A percentile compares a stretch with the other conserved stretches of the same genome.
These are phyloP conservation scores for Centropus bengalensis DNA, from an alignment of 2,113 vertebrate genomes.

Conservation along the genomic window DNA sequence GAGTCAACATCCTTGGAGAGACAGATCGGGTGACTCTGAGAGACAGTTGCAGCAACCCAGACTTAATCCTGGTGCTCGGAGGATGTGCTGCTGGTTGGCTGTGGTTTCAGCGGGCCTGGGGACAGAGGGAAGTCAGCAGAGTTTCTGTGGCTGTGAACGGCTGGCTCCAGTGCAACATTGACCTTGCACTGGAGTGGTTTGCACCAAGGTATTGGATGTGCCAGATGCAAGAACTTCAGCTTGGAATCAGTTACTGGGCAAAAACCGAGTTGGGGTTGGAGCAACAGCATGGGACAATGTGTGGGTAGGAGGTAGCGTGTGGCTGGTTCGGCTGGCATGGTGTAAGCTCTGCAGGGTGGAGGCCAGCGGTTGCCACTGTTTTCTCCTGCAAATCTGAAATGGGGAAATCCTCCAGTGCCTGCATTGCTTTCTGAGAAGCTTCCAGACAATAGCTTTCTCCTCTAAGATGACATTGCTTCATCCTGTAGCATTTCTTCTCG, in stretches of 20 bases:
- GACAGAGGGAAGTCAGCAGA: background rate
- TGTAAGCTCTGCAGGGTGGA: rapidly evolving
- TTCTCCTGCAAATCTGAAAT: background rate
- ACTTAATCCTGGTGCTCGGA: background rate
- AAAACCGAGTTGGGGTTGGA: background rate
- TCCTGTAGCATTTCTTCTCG: background rate
- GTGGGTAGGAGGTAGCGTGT: rapidly evolving
- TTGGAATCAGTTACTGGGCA: background rate
- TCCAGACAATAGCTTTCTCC: background rate
- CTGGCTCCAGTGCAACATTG: background rate
- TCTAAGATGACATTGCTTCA: background rate
- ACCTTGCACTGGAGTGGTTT: background rate
- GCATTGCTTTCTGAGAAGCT: background rate
- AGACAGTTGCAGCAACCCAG: slow-evolving; percentile 34
- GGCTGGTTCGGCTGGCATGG: background rate
- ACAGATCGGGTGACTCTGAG: slow-evolving; percentile 22
- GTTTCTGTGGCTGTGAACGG: background rate
- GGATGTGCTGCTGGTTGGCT: background rate
- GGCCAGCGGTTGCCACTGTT: background rate
- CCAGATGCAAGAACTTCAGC: background rate
- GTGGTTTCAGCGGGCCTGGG: background rate
- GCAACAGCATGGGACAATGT: rapidly evolving
- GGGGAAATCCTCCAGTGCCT: background rate
- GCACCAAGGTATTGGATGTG: background rate
- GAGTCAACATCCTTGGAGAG: slow-evolving; percentile 50